A percentile compares a stretch with the other conserved stretches of the same genome.
Conservation (phyloP, 2,797 vertebrate genomes). For the Thunnus albacares region DNA sequence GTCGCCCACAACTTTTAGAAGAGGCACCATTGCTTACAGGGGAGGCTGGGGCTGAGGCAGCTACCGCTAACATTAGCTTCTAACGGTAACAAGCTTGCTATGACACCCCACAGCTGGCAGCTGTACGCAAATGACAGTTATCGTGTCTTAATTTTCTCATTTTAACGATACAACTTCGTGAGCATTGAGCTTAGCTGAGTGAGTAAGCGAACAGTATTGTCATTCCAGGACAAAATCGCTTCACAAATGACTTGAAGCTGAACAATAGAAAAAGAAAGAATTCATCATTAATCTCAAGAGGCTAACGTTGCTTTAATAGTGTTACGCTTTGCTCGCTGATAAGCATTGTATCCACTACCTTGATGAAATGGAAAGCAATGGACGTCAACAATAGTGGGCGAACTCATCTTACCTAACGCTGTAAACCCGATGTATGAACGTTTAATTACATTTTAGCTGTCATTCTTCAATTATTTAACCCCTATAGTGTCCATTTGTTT, state of each 20-base stretch:
- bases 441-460: not conserved
- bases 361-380: not conserved
- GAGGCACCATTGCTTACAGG: slow-evolving; percentile 43
- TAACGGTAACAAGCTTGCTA: slow-evolving; percentile 37
- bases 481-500: not conserved
- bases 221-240: not conserved
- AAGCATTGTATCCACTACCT: not conserved
- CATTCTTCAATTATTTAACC: slow-evolving; percentile 4
- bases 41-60: slow-evolving; percentile 33
- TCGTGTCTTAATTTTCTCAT: not conserved
- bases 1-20: slow-evolving; percentile 76
- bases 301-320: not conserved
- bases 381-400: not conserved
- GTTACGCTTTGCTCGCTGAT: not conserved
- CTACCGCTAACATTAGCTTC: slow-evolving; percentile 69
- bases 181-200: too few relatives aligned
- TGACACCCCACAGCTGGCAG: slow-evolving; percentile 19
- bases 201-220: not conserved
- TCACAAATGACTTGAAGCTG: not conserved
- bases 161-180: not conserved
- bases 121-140: not conserved
- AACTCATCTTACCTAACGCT: not conserved
- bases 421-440: not conserved
- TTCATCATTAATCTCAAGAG: not conserved
- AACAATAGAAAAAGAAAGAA: not conserved